Percentiles rank a stretch among this genome's conserved stretches.
These are phyloP conservation scores for Drusus annulatus DNA, from an alignment of 1,140 invertebrate species.

Conservation along the genomic window DNA sequence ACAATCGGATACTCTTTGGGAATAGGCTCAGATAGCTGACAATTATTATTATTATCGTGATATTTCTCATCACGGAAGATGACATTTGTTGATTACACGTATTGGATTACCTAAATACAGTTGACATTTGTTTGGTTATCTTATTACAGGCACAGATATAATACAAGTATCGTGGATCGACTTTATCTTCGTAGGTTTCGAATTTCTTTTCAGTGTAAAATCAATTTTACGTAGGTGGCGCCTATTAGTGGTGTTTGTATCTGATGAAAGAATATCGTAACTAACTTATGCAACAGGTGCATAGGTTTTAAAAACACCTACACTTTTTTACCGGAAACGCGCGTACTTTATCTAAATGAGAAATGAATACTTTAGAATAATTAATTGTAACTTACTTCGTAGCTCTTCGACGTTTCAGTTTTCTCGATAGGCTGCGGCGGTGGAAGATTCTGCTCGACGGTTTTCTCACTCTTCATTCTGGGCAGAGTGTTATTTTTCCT, in stretches of 20 bases:
- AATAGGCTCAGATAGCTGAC: not conserved
- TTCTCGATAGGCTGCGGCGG: slow-evolving; percentile 58
- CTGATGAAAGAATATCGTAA: too few species aligned
- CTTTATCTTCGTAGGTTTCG: too few species aligned
- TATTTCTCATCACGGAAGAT: slow-evolving; percentile 3
- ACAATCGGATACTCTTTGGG: slow-evolving; percentile 26
- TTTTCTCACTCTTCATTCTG: slow-evolving; percentile 63
- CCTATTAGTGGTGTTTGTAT: too few species aligned
- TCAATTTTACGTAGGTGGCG: too few species aligned
- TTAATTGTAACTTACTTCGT: slow-evolving; percentile 53
- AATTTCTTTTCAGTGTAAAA: too few species aligned
- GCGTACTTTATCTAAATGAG: too few species aligned
- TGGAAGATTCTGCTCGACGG: slow-evolving; percentile 60
- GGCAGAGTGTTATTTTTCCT: slow-evolving; percentile 67
- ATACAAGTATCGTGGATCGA: too few species aligned
- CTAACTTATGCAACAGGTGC: too few species aligned
- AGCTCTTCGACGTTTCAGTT: slow-evolving; percentile 39
- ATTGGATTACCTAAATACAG: slow-evolving; percentile 31
- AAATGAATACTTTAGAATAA: too few species aligned
- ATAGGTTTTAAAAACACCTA: too few species aligned
- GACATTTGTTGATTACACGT: slow-evolving; percentile 34
- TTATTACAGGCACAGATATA: not conserved
- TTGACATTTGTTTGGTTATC: slow-evolving; percentile 29
- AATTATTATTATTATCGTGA: not conserved
- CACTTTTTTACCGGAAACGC: too few species aligned